These are phyloP conservation scores for Furcula furcula DNA, from an alignment of 2,888 invertebrate genomes.

Conservation along the genomic window DNA sequence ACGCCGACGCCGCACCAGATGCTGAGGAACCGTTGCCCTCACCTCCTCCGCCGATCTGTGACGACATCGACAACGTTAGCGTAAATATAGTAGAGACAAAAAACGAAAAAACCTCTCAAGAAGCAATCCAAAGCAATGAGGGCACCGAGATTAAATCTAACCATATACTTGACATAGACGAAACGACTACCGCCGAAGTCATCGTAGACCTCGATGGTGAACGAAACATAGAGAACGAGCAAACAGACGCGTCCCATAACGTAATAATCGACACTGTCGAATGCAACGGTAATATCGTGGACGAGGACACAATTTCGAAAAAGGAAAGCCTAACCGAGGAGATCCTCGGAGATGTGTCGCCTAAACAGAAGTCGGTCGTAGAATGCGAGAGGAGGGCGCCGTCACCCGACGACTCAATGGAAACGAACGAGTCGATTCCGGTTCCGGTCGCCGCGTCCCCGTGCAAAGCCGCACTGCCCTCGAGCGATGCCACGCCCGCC, in stretches of 20 bases:
- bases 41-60: slow-evolving; percentile 43
- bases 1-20: slow-evolving; percentile 17
- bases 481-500: slow-evolving; percentile 18
- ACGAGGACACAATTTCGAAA: slow-evolving; percentile 14
- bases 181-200: slow-evolving; percentile 20
- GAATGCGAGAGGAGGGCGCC: slow-evolving; percentile 12
- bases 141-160: slow-evolving; percentile 24
- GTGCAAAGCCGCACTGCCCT: slow-evolving; percentile 13
- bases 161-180: slow-evolving; percentile 24
- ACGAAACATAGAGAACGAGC: slow-evolving; percentile 42
- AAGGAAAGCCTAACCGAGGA: slow-evolving; percentile 10
- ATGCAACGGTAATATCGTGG: slow-evolving; percentile 46
- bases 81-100: slow-evolving; percentile 14
- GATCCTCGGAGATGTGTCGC: slow-evolving; percentile 6
- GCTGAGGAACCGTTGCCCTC: slow-evolving; percentile 41
- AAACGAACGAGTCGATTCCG: slow-evolving; percentile 23
- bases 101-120: slow-evolving; percentile 22
- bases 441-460: slow-evolving; percentile 34
- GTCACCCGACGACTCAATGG: slow-evolving; percentile 8
- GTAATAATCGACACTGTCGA: slow-evolving; percentile 31
- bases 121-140: slow-evolving; percentile 21
- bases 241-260: slow-evolving; percentile 36
- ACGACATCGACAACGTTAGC: slow-evolving; percentile 23
- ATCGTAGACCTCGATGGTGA: slow-evolving; percentile 34
- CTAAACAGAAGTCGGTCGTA: slow-evolving; percentile 12